Conservation (phyloP, 2,888 invertebrate species). For the Trichopria drosophilae region DNA sequence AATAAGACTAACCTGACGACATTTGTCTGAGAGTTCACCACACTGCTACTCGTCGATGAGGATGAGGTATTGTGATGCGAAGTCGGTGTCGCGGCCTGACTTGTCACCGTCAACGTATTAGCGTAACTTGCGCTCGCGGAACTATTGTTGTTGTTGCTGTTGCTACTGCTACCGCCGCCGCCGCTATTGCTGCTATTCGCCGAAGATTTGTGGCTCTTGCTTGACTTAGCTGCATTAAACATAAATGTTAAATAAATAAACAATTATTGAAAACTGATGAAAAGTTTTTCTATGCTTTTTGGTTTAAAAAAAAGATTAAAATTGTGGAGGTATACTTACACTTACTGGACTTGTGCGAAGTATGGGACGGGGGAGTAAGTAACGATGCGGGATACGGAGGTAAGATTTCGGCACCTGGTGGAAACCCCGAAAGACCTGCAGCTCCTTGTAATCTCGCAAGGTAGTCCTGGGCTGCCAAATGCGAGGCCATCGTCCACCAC, state of each 20-base stretch:
- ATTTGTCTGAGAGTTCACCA: slow-evolving; percentile 54
- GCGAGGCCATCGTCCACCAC: slow-evolving; percentile 91
- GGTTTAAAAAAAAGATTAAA: too few species aligned
- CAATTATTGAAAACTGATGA: too few species aligned
- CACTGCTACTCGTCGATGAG: slow-evolving; percentile 40
- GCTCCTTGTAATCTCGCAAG: slow-evolving; percentile 77
- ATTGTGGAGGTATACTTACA: slow-evolving; percentile 46
- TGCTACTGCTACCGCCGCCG: slow-evolving; percentile 5
- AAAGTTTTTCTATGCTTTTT: too few species aligned
- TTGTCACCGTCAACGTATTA: slow-evolving; percentile 43
- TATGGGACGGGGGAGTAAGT: slow-evolving; percentile 61
- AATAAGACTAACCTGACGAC: slow-evolving; percentile 52
- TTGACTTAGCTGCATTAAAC: slow-evolving; percentile 51
- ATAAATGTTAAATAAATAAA: too few species aligned
- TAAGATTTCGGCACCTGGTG: slow-evolving; percentile 62
- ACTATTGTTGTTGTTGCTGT: slow-evolving; percentile 3
- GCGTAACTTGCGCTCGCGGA: too few species aligned
- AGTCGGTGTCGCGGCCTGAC: slow-evolving; percentile 44
- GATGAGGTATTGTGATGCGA: slow-evolving; percentile 45
- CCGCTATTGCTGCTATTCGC: slow-evolving; percentile 38
- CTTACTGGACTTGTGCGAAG: slow-evolving; percentile 58
- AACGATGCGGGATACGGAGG: slow-evolving; percentile 66
- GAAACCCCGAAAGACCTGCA: slow-evolving; percentile 73
- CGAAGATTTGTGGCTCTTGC: slow-evolving; percentile 55
- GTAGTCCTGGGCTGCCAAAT: slow-evolving; percentile 86